Base-by-base conservation (phyloP, 2,888 invertebrate genomes). In the Tridacna crocea region DNA sequence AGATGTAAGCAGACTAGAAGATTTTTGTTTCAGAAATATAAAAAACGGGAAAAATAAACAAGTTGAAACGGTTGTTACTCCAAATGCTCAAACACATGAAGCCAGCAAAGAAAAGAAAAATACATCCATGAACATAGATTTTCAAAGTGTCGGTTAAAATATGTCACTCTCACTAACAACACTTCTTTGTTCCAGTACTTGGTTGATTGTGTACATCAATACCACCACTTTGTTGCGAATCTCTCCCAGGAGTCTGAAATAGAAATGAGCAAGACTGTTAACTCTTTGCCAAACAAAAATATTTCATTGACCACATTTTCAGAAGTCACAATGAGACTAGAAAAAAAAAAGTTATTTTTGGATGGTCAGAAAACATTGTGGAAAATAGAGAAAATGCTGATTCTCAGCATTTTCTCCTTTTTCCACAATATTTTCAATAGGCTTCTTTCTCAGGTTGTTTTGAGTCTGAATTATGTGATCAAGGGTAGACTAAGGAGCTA, bases 161-260 rank as follows among this genome's bases (percentile, higher is more conserved):
- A 13, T 2, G 19, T 24, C 61, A 24, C n/a, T 61, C 22, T 17
- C 24, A 22, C 10, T 82, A 86, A 77, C 91, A 90, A 76, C 89
- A 90, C 76, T 84, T 87, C 79, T 80, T 87, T 48, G 80, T 84
- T 72, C 84, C 87, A 19, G 80, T 79, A 51, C 84, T 82, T 73
- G 87, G 87, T 77, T 75, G 78, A 80, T 83, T 86, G 58, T 89
- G 88, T 46, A 92, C 88, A 75, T 91, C 90, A 70, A 91, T 84
- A 58, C 90, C 89, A 65, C 90, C 89, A 36, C 82, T 82, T 46
- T 90, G 88, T 84, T 92, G 90, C 68, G 91, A 77, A 76, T 92
- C 91, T 83, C 91, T 83, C n/a, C 92, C 90, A 26, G 93, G 93
- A 11, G 93, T 92, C 93, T 93, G 90, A 70, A 89, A 91, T 12